Conservation (phyloP, 35 echinoderm and acorn worm species). For the Heliocidaris tuberculata region DNA sequence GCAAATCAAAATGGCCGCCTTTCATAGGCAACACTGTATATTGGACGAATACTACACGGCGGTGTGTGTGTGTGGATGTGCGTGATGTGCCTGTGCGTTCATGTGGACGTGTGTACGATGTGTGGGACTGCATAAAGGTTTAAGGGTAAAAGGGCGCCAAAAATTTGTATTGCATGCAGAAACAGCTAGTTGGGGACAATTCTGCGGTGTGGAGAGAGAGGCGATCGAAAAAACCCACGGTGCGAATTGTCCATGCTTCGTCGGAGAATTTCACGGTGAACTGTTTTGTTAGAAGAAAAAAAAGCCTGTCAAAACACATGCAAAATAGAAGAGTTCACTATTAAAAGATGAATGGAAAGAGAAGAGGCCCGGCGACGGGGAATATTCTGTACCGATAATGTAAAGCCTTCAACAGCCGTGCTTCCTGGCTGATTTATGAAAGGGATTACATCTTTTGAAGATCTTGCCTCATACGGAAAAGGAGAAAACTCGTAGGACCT, state of each 20-base stretch:
- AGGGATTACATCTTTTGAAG: slow-evolving; percentile 18
- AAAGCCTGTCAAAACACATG: slow-evolving; percentile 30
- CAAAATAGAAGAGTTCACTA: slow-evolving; percentile 27
- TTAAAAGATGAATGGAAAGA: slow-evolving; percentile 42
- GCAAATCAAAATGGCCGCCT: slow-evolving; percentile 29
- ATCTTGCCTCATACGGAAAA: background rate
- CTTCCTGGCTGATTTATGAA: slow-evolving; percentile 19
- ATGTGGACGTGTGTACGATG: slow-evolving; percentile 22
- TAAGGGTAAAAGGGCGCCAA: slow-evolving; percentile 25
- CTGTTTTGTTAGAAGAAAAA: slow-evolving; percentile 1
- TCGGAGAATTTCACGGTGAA: slow-evolving; percentile 41
- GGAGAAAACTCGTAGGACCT: background rate
- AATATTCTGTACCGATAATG: slow-evolving; percentile 1
- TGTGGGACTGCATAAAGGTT: slow-evolving; percentile 18
- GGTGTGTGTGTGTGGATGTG: slow-evolving; percentile 4
- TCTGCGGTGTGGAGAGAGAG: slow-evolving; percentile 1
- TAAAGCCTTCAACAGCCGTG: slow-evolving; percentile 24
- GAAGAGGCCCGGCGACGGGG: background rate
- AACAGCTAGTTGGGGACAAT: slow-evolving; percentile 27
- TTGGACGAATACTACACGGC: background rate
- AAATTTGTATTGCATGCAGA: slow-evolving; percentile 44
- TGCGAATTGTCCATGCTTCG: slow-evolving; percentile 39
- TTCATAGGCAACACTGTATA: background rate
- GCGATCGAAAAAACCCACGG: slow-evolving; percentile 30
- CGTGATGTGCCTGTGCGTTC: slow-evolving; percentile 17